Conservation (phyloP, 2,797 vertebrate genomes). For the Anguilla obscura region DNA sequence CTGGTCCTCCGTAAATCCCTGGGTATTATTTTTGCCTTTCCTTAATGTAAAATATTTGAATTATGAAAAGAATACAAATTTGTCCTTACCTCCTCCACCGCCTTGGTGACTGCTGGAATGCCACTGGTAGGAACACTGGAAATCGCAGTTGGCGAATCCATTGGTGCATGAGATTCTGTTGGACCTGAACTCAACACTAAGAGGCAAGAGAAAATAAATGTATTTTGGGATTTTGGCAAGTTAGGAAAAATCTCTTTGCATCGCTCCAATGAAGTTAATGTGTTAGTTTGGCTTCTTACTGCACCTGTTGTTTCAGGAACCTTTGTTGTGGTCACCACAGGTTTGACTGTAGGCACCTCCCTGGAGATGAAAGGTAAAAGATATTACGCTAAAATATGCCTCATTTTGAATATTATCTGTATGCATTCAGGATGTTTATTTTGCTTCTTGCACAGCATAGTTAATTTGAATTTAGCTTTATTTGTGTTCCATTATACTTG, state of each 20-base stretch:
- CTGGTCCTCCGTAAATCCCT: constrained; percentile 2
- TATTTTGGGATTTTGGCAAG: not conserved
- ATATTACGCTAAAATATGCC: not conserved
- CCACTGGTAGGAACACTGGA: constrained; percentile 54
- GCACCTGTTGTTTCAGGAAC: constrained; percentile 52
- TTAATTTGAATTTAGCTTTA: not conserved
- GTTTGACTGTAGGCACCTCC: constrained; percentile 23
- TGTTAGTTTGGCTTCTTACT: not conserved
- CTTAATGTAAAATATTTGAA: constrained; percentile 18
- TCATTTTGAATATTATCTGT: not conserved
- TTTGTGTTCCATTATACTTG: not conserved
- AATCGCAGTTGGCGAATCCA: constrained; percentile 40
- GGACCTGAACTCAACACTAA: not conserved
- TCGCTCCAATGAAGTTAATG: not conserved
- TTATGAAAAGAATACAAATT: constrained; percentile 10
- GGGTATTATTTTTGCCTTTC: constrained; percentile 4
- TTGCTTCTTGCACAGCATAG: not conserved
- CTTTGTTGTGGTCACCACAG: constrained; percentile 23
- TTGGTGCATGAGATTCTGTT: constrained; percentile 27
- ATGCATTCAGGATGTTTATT: not conserved
- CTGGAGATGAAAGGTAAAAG: constrained; percentile 43
- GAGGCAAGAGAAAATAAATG: not conserved
- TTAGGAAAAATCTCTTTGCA: not conserved
- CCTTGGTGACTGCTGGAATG: constrained; percentile 60
- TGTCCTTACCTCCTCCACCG: constrained; percentile 65